These are phyloP conservation scores for Zaprionus africanus DNA, from an alignment of 1,140 invertebrate genomes.

Conservation along the genomic window DNA sequence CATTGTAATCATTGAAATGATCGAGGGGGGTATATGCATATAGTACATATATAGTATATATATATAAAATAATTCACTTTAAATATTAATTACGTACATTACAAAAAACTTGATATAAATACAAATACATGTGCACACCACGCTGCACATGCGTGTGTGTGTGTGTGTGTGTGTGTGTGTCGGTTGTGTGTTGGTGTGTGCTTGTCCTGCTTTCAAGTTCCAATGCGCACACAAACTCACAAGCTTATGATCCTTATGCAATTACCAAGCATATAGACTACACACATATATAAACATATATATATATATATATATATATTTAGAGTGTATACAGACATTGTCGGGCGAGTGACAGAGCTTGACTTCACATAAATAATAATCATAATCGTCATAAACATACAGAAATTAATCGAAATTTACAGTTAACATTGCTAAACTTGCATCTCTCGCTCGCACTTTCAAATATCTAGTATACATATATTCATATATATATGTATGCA, in stretches of 20 bases:
- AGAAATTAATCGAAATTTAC: constrained; percentile 41
- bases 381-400: constrained; percentile 36
- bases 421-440: constrained; percentile 40
- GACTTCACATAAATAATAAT: constrained; percentile 39
- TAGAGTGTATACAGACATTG: constrained; percentile 3
- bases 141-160: neutral
- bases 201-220: neutral
- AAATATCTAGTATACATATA: constrained; percentile 21
- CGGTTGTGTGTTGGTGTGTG: neutral
- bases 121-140: constrained; percentile 44
- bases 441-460: constrained; percentile 14
- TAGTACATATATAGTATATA: constrained; percentile 17
- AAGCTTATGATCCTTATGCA: neutral
- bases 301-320: constrained; percentile 15
- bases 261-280: neutral
- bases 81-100: constrained; percentile 59
- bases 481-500: constrained; percentile 27
- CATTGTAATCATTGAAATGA: constrained; percentile 34
- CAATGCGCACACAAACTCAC: neutral
- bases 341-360: neutral
- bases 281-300: neutral
- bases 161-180: neutral
- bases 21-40: neutral
- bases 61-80: constrained; percentile 51
- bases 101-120: constrained; percentile 51